Evolutionary conservation across 2,797 vertebrate genomes (phyloP).

Genomic region (Trachops cirrhosus): DNA sequence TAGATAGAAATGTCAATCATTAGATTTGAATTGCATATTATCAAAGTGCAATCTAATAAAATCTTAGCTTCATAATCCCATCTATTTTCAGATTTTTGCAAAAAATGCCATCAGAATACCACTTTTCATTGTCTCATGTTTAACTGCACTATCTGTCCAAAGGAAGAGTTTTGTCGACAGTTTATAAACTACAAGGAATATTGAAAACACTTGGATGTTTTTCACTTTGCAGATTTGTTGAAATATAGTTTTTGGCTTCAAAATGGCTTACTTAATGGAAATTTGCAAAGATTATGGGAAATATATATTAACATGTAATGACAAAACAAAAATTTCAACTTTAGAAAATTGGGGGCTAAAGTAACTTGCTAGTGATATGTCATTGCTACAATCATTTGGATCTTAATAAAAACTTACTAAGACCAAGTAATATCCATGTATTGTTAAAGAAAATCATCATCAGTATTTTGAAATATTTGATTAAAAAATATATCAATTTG

Average conservation of each 20-base stretch:
- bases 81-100: neutral
- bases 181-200: constrained; percentile 21
- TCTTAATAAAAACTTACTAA: constrained; percentile 14
- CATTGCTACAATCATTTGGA: neutral
- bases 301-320: neutral
- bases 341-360: constrained; percentile 13
- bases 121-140: neutral
- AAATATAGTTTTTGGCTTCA: neutral
- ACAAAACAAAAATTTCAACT: neutral
- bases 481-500: neutral
- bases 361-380: neutral
- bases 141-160: neutral
- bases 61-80: neutral
- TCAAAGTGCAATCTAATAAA: neutral
- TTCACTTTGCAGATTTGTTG: neutral
- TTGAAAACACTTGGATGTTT: neutral
- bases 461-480: constrained; percentile 41
- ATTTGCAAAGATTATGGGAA: neutral
- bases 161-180: neutral
- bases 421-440: neutral
- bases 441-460: neutral
- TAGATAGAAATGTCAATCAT: neutral
- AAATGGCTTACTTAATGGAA: neutral
- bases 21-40: neutral
- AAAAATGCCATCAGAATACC: neutral